phyloP scores from a whole-genome alignment of 2,888 invertebrate genomes.

The Drosophila austrosaltans region DNA sequence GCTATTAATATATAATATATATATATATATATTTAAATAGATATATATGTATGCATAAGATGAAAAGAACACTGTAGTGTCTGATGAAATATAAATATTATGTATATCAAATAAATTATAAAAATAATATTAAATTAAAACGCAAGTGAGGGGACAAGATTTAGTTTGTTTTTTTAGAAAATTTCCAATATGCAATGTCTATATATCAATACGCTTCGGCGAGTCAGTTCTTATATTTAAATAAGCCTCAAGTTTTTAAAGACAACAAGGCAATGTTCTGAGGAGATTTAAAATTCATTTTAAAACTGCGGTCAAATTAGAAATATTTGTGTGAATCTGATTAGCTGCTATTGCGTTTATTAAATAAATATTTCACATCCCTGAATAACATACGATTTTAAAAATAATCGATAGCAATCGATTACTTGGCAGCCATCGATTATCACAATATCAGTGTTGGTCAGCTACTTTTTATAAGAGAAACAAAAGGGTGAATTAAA shows the following conservation, averaged over 20 bases:
- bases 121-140: conserved; percentile 19
- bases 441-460: neutral
- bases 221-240: no score
- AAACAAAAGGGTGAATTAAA: neutral
- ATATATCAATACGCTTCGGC: no score
- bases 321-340: no score
- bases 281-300: no score
- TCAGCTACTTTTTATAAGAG: neutral
- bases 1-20: conserved; percentile 34
- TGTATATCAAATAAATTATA: conserved; percentile 70
- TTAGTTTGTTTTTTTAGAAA: neutral
- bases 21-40: conserved; percentile 21
- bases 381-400: no score
- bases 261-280: no score
- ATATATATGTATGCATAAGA: conserved; percentile 32
- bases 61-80: conserved; percentile 60
- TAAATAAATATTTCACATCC: no score
- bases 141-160: neutral
- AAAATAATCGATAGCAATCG: neutral
- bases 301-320: no score
- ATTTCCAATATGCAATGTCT: no score
- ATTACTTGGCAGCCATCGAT: neutral
- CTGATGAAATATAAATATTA: conserved; percentile 53
- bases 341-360: no score
- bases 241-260: no score